Evolutionary conservation across 2,888 invertebrate species (phyloP), one percentile per base, ranked within the genome.

Genomic region (Protodeltote pygarga): DNA sequence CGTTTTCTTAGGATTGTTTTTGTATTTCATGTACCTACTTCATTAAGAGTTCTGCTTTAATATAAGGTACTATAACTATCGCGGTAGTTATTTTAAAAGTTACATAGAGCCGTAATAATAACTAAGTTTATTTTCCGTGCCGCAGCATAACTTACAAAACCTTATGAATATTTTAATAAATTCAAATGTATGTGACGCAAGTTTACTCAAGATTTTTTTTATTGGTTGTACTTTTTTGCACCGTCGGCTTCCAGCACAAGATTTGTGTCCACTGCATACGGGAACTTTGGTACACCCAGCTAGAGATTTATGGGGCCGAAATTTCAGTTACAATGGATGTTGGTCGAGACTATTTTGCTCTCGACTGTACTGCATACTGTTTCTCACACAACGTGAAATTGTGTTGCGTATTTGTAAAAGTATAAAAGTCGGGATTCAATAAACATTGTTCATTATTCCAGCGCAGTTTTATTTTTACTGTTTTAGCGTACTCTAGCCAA

Each of bases 221-320:
- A 47, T 66, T 55, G 34, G 49, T 32, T 32, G 24, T 59, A 51
- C 44, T 60, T 58, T 65, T 65, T 55, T 65, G 40, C 61, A 32
- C 34, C 39, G 45, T 46, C 28, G 35, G 31, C 45, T 50, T 27
- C 53, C 49, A 50, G 52, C 47, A 46, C 34, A 64, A 63, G 65
- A 65, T 65, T 66, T 66, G 65, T 65, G 60, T 65, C 63, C 67
- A 48, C 62, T 68, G 64, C 61, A 66, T 68, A 57, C 60, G 63
- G 48, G 37, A 60, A 68, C 51, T 60, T 66, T 49, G 65, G 60
- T 63, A 50, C 51, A 63, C 57, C 53, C 63, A 51, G 48, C 47
- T 29, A 28, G 44, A 57, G 62, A 65, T 69, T 67, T 69, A 65
- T 67, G 59, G 49, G 42, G 41, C 57, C 58, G 51, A 69, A 67